Evolutionary conservation across 2,888 invertebrate genomes (phyloP), one percentile per base, ranked within the genome.

Genomic region (Athalia circularis): DNA sequence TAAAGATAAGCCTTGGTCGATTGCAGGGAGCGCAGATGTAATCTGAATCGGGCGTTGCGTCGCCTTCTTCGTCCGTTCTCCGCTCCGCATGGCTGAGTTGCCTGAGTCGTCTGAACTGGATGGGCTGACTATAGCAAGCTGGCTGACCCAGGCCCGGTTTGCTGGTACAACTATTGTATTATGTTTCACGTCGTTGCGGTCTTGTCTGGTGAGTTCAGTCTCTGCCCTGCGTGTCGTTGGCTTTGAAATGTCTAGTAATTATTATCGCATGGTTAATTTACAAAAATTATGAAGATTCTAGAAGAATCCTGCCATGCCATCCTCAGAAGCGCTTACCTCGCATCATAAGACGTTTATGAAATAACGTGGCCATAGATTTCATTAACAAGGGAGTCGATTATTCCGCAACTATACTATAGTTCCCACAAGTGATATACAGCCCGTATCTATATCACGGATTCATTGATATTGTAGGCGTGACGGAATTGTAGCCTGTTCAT

Each of bases 141-240:
- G 45, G 72, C 74, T 74, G 78, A 77, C 80, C 81, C 80, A 79
- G 65, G 76, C 80, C 79, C 80, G 79, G 81, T 76, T 62, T 85
- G 86, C 88, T 88, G 88, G 88, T 89, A 89, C 89, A 89, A 87
- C 88, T 57, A 72, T 87, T 89, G 89, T 87, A 90, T 90, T 89
- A 89, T 87, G 86, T 90, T 90, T 89, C 90, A 90, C 86, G 87
- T 87, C 85, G 84, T 86, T 89, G 89, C 86, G 89, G 89, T 90
- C 88, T 87, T 86, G 87, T 87, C 86, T 86, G 86, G 84, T 85
- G 82, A 85, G 84, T 87, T 75, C 61, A 75, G 75, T 48, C 75
- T 64, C 64, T 64, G 75, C 64, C 64, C 62, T 61, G 75, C 61
- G 61, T 75, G 75, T 75, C 75, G 75, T 75, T 75, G 64, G 75